Percentiles rank a stretch among this genome's conserved stretches.
These are phyloP conservation scores for Tetramorium alpestre DNA, from an alignment of 1,140 invertebrate genomes.

Conservation along the genomic window DNA sequence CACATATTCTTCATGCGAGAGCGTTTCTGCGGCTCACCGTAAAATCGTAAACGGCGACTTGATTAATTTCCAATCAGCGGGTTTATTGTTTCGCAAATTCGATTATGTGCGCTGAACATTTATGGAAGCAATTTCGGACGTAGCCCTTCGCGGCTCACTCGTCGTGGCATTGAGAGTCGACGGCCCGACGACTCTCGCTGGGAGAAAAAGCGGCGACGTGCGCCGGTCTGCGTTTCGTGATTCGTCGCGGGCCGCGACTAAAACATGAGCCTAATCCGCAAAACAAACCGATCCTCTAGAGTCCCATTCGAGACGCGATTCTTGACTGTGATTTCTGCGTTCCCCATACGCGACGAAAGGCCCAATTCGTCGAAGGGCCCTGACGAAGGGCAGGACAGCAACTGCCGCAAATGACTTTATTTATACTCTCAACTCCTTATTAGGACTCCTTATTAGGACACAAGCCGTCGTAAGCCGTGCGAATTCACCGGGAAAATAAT, in stretches of 20 bases:
- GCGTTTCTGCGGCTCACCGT: conserved; percentile 10
- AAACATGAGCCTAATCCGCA: conserved; percentile 74
- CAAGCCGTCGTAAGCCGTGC: conserved; percentile 29
- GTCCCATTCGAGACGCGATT: background rate
- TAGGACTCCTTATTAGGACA: conserved; percentile 34
- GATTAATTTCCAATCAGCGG: conserved; percentile 54
- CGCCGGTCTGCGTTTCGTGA: conserved; percentile 66
- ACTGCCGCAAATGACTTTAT: conserved; percentile 72
- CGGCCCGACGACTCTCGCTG: conserved; percentile 53
- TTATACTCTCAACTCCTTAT: conserved; percentile 64
- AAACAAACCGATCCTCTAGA: conserved; percentile 68
- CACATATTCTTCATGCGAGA: background rate
- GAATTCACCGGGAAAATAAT: conserved; percentile 56
- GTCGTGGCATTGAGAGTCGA: conserved; percentile 42
- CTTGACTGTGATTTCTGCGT: background rate
- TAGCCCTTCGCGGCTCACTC: conserved; percentile 7
- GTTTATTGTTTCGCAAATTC: conserved; percentile 53
- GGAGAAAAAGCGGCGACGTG: conserved; percentile 69
- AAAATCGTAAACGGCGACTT: conserved; percentile 46
- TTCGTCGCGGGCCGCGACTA: conserved; percentile 70
- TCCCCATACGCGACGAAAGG: conserved; percentile 62
- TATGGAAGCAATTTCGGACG: conserved; percentile 54
- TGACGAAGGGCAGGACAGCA: conserved; percentile 21
- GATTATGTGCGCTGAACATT: conserved; percentile 53
- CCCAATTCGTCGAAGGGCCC: conserved; percentile 64